Evolutionary conservation across 2,888 invertebrate genomes (phyloP).

Genomic region (Ephialtes manifestator): DNA sequence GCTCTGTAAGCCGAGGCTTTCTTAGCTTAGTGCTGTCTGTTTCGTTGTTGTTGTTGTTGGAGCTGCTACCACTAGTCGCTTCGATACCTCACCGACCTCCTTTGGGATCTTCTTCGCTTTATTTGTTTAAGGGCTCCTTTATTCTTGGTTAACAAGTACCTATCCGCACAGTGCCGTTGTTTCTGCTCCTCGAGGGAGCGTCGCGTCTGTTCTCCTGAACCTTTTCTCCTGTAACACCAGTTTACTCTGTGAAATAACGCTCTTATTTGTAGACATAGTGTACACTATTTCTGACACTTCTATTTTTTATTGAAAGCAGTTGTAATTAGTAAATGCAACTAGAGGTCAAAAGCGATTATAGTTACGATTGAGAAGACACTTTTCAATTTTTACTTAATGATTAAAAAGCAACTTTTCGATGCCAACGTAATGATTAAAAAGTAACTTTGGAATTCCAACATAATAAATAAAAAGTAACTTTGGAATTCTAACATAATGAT

Average conservation of each 20-base stretch:
- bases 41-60: neutral
- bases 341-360: conserved; percentile 19
- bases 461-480: too few relatives aligned
- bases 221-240: conserved; percentile 19
- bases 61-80: neutral
- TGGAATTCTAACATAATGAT: too few relatives aligned
- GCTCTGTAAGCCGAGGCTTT: conserved; percentile 27
- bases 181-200: conserved; percentile 24
- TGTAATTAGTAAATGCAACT: neutral
- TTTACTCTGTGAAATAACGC: conserved; percentile 48
- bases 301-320: neutral
- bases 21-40: conserved; percentile 1
- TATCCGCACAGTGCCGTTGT: conserved; percentile 28
- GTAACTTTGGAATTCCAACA: too few relatives aligned
- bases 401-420: too few relatives aligned
- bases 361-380: neutral
- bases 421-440: too few relatives aligned
- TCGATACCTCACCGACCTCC: conserved; percentile 53
- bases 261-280: conserved; percentile 45
- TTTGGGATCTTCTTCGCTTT: conserved; percentile 55
- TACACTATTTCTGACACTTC: conserved; percentile 7
- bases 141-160: conserved; percentile 64
- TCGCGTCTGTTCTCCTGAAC: conserved; percentile 45
- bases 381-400: too few relatives aligned
- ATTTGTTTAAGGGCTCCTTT: conserved; percentile 67